Evolutionary conservation across 2,888 invertebrate genomes (phyloP), one percentile per base, ranked within the genome.

Genomic region (Isoperla grammatica): DNA sequence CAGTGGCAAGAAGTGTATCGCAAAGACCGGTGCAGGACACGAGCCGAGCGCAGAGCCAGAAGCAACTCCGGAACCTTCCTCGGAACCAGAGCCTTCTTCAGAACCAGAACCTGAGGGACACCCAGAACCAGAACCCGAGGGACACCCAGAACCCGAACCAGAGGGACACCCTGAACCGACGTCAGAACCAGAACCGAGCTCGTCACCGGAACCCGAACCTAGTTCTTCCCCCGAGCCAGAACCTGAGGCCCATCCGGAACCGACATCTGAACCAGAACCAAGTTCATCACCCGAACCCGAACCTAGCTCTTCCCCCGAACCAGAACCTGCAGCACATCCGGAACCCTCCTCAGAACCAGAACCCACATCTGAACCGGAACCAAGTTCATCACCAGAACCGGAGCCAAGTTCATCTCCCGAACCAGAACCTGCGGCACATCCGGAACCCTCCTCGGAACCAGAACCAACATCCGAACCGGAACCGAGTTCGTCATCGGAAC

Each of bases 1-100:
- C 12, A 74, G 75, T 67, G 75, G 71, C 13, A 80, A 77, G 69
- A 75, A 68, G 23, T 82, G 82, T 62, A 65, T 73, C 40, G 67
- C 39, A 6, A 12, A 15, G 17, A 37, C 19, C 4, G 20, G 37
- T 20, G 20, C 35, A 37, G 37, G 15, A 8, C 57, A 60, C 63
- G n/a, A 67, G 67, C 57, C 67, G 2, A 56, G 62, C 39, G 12
- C 74, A 0, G 69, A 69, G 63, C 67, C 75, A 0, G 69, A 71
- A 20, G 23, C 48, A 5, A 64, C 66, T 55, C 56, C 72, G 0
- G 68, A 72, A 62, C 62, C 73, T 1, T 70, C 69, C 62, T 67
- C 68, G 45, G 60, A 71, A 5, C 69, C 72, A 2, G 68, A 68
- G 60, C 64, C 68, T 13, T 43, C 61, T 37, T 20, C 66, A 15